These are phyloP conservation scores for Diuraphis noxia DNA, from an alignment of 1,140 invertebrate species.

Conservation along the genomic window DNA sequence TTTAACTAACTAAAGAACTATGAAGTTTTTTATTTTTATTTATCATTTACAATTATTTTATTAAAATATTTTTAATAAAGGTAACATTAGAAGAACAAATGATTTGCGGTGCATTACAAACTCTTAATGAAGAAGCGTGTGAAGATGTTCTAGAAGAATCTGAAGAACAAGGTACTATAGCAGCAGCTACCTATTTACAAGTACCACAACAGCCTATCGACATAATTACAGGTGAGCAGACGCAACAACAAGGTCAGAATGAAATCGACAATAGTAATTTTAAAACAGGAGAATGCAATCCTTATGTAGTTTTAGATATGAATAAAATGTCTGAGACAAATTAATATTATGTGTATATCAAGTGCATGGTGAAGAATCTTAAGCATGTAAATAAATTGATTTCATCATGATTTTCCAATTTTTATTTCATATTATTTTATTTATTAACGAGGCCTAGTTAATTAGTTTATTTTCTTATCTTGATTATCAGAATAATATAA, in stretches of 20 bases:
- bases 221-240: conserved; percentile 51
- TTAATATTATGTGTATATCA: not conserved
- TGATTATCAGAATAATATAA: not conserved
- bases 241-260: conserved; percentile 31
- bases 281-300: conserved; percentile 39
- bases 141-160: conserved; percentile 77
- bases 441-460: not conserved
- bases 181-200: conserved; percentile 47
- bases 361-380: conserved; percentile 34
- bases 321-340: not conserved
- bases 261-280: conserved; percentile 42
- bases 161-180: conserved; percentile 52
- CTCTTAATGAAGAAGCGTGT: conserved; percentile 86
- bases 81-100: conserved; percentile 91
- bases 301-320: conserved; percentile 32
- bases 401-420: conserved; percentile 1
- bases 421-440: conserved; percentile 17
- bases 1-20: not conserved
- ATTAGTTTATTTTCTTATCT: not conserved
- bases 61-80: conserved; percentile 58
- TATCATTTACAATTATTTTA: not conserved
- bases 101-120: conserved; percentile 89
- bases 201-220: conserved; percentile 45
- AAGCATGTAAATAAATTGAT: conserved; percentile 40
- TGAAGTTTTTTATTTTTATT: not conserved